Base-by-base conservation (phyloP, 1,140 invertebrate genomes). In the Microplitis mediator region DNA sequence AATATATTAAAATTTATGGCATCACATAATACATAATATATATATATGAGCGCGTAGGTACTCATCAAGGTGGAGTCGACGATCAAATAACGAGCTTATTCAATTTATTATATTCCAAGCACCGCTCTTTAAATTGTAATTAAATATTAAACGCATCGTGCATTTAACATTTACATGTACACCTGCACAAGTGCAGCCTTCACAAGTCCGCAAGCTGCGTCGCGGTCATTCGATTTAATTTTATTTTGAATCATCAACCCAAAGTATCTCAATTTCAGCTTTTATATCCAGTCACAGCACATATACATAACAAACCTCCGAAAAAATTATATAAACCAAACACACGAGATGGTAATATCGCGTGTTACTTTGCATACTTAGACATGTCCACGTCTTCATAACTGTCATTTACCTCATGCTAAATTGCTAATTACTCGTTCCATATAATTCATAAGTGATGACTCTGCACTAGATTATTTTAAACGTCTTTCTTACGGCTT, bases 121-220 rank as follows among this genome's bases (percentile, higher is more conserved):
- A 58, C 23, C 14, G 16, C 56, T 45, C 39, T 45, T 45, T 45
- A 77, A 84, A 82, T 83, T 81, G 76, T 83, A 84, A 85, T 85
- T 84, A 85, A 84, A 83, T 85, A 84, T 84, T 80, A 84, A 85
- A 85, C 80, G 77, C 39, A 6, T 11, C 23, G 23, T 45, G 5
- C 39, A 58, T 16, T 75, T 80, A 67, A 82, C 82, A 85, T 84
- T 85, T 85, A 83, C 80, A 72, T 70, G 72, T 76, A 79, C 82
- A 82, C 80, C 84, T 83, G 67, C 67, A 39, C 54, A 54, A 69
- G 14, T 16, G 8, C 65, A 34, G 31, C 50, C 51, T 4, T 51
- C 51, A 35, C 5, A 1, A n/a, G 3, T 8, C 16, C 16, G 50
- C 35, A 34, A 56, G 66, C 66, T 56, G 50, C 66, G 34, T 16